Evolutionary conservation across 2,888 invertebrate species (phyloP), one percentile per base, ranked within the genome.

Genomic region (Alloscopus bannaensis): DNA sequence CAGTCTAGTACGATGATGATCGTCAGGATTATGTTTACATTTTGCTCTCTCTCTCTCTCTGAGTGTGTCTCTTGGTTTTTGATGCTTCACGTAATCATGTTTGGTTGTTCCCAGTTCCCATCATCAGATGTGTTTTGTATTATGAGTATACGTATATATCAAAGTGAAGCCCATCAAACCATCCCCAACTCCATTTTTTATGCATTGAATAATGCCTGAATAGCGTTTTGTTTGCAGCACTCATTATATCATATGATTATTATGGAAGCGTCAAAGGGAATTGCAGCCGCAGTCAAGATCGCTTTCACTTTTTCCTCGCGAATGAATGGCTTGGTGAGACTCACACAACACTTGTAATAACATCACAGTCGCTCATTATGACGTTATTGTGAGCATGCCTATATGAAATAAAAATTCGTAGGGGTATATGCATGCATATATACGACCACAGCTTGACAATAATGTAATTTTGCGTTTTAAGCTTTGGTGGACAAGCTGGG

Each of bases 291-390:
- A 76, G 76, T 76, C 76, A 76, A 76, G 69, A 76, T 62, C 76
- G 76, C 76, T 76, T 76, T 76, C 76, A 76, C 76, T 76, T 76
- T 52, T 76, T 62, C 55, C 50, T 66, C 28, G 36, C 60, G 31
- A 36, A 55, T 55, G 28, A n/a, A n/a, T n/a, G n/a, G n/a, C n/a
- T n/a, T n/a, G n/a, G n/a, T n/a, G 8, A 8, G n/a, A 20, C 45
- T 11, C 45, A 11, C 45, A 45, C 45, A 11, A n/a, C 45, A 16
- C 45, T 45, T 18, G 8, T 36, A 36, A 8, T 13, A 36, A n/a
- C n/a, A n/a, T n/a, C 20, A 55, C n/a, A 55, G 16, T 55, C 55
- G 28, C 31, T 59, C 59, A 59, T 29, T 31, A 31, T 29, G 3
- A 31, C 29, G n/a, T 3, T 57, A 16, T n/a, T 28, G 57, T 57